Percentiles rank a stretch among this genome's conserved stretches.
phyloP scores from a whole-genome alignment of 2,797 vertebrate species.

The Pseudochaenichthys georgianus region DNA sequence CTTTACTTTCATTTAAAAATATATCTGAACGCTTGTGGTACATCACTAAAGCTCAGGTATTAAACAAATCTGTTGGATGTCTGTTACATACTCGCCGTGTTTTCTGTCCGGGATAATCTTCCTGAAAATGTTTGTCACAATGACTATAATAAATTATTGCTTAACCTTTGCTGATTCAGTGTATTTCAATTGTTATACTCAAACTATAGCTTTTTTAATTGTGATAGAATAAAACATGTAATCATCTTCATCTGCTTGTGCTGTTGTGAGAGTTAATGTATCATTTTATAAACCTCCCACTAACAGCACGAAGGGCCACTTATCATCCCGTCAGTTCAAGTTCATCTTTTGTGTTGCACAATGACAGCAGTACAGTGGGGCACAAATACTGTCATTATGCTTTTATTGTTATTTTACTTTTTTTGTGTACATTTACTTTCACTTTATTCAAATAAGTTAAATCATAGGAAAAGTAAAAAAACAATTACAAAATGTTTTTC shows the following conservation, averaged over 20 bases:
- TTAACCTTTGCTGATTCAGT: neutral
- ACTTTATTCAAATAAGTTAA: fast-evolving
- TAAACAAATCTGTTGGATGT: neutral
- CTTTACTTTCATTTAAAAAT: neutral
- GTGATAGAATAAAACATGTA: neutral
- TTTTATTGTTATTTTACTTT: neutral
- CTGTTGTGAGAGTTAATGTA: neutral
- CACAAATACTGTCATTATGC: neutral
- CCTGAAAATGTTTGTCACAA: neutral
- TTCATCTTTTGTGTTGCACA: neutral
- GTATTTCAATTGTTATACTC: neutral
- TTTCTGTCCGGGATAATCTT: neutral
- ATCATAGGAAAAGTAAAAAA: neutral
- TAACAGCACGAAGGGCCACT: neutral
- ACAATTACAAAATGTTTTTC: neutral
- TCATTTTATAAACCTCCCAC: neutral
- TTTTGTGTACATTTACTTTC: neutral
- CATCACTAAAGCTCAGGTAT: conserved; percentile 2
- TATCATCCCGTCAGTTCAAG: neutral
- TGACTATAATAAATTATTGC: neutral
- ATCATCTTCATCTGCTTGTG: neutral
- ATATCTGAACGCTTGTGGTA: neutral
- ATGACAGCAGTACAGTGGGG: neutral
- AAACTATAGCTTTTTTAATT: neutral
- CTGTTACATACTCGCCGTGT: neutral